Conservation (phyloP, 2,113 vertebrate species). For the Opisthocomus hoazin region DNA sequence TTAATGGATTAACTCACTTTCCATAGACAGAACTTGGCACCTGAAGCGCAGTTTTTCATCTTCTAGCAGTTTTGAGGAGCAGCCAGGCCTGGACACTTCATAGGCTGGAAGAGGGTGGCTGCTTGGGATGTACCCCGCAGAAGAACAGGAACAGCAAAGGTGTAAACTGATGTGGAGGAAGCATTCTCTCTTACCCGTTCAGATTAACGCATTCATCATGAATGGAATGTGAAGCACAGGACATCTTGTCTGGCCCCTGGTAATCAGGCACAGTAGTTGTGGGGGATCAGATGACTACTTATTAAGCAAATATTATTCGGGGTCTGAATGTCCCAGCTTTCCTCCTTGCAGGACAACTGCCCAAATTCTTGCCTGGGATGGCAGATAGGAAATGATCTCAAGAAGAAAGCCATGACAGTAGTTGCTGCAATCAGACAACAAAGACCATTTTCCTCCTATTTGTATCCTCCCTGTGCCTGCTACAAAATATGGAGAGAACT, state of each 20-base stretch:
- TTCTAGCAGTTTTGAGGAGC: neutral
- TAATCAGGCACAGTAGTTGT: neutral
- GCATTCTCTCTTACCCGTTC: neutral
- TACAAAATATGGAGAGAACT: neutral
- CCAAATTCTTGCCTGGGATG: neutral
- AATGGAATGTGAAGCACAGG: neutral
- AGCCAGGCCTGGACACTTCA: neutral
- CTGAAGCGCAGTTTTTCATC: neutral
- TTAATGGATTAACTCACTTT: neutral
- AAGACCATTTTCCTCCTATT: neutral
- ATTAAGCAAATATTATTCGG: neutral
- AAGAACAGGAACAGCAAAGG: neutral
- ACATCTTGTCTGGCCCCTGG: neutral
- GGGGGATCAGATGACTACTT: neutral
- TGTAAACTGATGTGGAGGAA: neutral
- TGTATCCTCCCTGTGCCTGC: neutral
- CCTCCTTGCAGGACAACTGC: neutral
- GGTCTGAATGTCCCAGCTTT: neutral
- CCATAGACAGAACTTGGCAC: neutral
- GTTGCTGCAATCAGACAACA: neutral
- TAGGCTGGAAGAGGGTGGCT: neutral
- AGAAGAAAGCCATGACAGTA: neutral
- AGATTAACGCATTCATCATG: neutral
- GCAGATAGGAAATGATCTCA: neutral
- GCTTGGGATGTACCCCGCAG: neutral